These are phyloP conservation scores for Helicoverpa zea DNA, from an alignment of 1,140 invertebrate species.

Conservation along the genomic window DNA sequence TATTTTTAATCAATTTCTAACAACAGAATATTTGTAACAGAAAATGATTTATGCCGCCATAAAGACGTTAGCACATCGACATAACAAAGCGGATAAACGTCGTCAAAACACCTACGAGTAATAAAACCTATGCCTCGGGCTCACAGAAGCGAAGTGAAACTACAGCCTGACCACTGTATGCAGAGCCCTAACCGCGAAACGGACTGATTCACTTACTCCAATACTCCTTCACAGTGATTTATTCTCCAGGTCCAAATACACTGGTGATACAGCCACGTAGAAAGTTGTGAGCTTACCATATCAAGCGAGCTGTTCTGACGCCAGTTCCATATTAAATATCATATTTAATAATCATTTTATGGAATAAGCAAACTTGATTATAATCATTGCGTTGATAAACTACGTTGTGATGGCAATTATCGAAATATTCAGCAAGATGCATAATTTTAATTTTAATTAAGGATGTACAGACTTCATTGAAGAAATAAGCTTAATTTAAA, in stretches of 20 bases:
- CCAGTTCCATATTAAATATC: constrained; percentile 68
- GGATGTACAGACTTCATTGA: background rate
- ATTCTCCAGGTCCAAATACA: constrained; percentile 56
- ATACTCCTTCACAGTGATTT: background rate
- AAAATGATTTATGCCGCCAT: constrained; percentile 60
- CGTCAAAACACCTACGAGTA: constrained; percentile 66
- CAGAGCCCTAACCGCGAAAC: constrained; percentile 59
- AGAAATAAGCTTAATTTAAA: background rate
- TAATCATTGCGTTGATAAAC: constrained; percentile 44
- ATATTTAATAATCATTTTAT: constrained; percentile 70
- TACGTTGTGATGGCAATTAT: constrained; percentile 23
- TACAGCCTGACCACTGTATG: constrained; percentile 57
- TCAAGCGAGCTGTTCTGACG: constrained; percentile 61
- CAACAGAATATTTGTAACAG: constrained; percentile 35
- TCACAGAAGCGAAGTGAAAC: constrained; percentile 75
- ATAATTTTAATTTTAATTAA: constrained; percentile 34
- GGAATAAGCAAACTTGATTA: constrained; percentile 44
- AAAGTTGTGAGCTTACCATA: constrained; percentile 73
- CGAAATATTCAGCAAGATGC: background rate
- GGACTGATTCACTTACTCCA: constrained; percentile 42
- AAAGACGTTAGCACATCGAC: constrained; percentile 64
- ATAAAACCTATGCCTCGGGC: constrained; percentile 71
- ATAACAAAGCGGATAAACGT: constrained; percentile 58
- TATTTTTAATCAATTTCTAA: constrained; percentile 42
- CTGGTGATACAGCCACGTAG: constrained; percentile 61